Conservation (phyloP, 2,113 vertebrate genomes). For the Dromaius novaehollandiae region DNA sequence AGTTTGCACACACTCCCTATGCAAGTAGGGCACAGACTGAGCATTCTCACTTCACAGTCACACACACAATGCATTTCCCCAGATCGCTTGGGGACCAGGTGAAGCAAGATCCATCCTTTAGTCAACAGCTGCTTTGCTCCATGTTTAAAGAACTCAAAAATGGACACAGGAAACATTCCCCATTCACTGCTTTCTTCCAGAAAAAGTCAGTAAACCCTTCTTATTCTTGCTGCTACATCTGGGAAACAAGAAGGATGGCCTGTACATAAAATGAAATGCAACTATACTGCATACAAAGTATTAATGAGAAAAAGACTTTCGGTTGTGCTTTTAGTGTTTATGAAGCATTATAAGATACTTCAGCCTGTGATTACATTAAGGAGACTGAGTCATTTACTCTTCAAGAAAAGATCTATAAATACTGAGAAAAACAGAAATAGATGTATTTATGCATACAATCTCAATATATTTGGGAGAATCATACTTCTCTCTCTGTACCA, state of each 20-base stretch:
- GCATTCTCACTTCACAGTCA: neutral
- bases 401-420: neutral
- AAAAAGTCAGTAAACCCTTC: neutral
- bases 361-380: neutral
- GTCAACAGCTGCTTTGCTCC: neutral
- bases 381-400: neutral
- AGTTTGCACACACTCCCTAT: fast-evolving
- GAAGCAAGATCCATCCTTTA: neutral
- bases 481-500: neutral
- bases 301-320: neutral
- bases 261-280: neutral
- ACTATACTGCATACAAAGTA: neutral
- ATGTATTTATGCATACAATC: neutral
- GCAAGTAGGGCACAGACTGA: no score
- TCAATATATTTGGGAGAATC: neutral
- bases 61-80: neutral
- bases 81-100: fast-evolving
- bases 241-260: neutral
- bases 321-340: neutral
- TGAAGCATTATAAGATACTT: neutral
- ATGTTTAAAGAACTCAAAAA: neutral
- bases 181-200: neutral
- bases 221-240: neutral
- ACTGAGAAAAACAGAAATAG: neutral
- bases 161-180: fast-evolving